phyloP scores from a whole-genome alignment of 2,888 invertebrate species.

The Drosophila setosimentum region DNA sequence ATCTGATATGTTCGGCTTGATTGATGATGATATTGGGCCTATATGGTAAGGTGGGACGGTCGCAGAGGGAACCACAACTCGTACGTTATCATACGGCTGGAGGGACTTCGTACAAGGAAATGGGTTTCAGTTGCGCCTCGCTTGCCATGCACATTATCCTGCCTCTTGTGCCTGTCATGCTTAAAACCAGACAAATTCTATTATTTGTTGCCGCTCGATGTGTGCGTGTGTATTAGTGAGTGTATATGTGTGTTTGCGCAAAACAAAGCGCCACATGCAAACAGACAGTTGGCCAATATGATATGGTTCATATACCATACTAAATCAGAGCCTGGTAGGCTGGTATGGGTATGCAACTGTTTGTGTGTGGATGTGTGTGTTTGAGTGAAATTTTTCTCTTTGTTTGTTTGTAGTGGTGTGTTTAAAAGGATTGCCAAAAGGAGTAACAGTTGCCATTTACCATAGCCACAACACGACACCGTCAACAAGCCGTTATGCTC shows the following conservation, averaged over 20 bases:
- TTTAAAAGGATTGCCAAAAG: constrained; percentile 56
- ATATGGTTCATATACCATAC: constrained; percentile 50
- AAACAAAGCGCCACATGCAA: constrained; percentile 43
- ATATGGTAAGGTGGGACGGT: constrained; percentile 32
- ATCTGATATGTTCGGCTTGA: constrained; percentile 72
- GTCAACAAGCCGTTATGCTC: constrained; percentile 45
- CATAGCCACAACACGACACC: constrained; percentile 51
- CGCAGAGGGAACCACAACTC: constrained; percentile 27
- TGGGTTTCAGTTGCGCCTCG: constrained; percentile 54
- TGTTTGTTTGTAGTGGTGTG: constrained; percentile 21
- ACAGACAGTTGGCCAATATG: constrained; percentile 48
- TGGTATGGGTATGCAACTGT: constrained; percentile 7
- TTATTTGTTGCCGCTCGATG: constrained; percentile 64
- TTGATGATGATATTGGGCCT: constrained; percentile 72
- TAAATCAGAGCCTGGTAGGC: constrained; percentile 44
- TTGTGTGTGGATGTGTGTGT: background rate
- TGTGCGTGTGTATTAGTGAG: background rate
- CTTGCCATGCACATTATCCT: constrained; percentile 64
- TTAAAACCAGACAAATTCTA: constrained; percentile 71
- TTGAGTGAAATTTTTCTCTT: constrained; percentile 31
- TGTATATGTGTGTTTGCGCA: constrained; percentile 31
- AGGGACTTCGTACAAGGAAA: constrained; percentile 34
- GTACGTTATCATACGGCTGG: constrained; percentile 35
- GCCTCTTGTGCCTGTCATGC: constrained; percentile 61
- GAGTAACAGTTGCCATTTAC: constrained; percentile 56